Conservation (phyloP, 2,113 vertebrate genomes). For the Petrocephalus zakoni region DNA sequence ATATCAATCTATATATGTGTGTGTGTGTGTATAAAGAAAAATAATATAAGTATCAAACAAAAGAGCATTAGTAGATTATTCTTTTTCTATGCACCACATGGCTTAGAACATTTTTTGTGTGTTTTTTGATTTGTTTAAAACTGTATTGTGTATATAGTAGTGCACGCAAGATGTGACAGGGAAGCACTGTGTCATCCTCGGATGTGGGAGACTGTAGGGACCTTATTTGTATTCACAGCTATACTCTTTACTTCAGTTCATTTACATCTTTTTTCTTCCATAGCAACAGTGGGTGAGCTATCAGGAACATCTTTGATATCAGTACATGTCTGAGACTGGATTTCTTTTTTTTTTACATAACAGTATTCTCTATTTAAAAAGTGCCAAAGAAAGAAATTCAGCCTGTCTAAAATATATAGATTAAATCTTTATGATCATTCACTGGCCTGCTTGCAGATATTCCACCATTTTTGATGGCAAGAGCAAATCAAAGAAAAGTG, state of each 20-base stretch:
- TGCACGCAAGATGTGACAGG: background rate
- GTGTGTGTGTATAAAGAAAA: background rate
- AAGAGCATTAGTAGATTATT: background rate
- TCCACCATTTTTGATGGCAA: background rate
- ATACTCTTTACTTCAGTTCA: constrained; percentile 76
- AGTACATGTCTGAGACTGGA: constrained; percentile 57
- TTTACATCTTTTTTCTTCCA: constrained; percentile 77
- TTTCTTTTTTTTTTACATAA: constrained; percentile 5
- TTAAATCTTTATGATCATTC: constrained; percentile 43
- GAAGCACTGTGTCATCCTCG: constrained; percentile 33
- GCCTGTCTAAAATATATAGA: constrained; percentile 34
- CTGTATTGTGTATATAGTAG: background rate
- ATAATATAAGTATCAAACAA: background rate
- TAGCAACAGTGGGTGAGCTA: constrained; percentile 78
- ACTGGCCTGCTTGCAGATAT: background rate
- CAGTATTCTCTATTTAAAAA: constrained; percentile 16
- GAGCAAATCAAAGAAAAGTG: background rate
- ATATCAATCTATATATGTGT: too few species aligned
- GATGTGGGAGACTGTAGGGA: constrained; percentile 45
- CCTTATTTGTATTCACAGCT: constrained; percentile 83
- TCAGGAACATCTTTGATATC: constrained; percentile 78
- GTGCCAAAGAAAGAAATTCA: background rate
- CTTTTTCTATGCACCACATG: background rate
- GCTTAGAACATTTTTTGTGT: background rate
- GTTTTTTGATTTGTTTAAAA: background rate